Conservation (phyloP, 2,888 invertebrate genomes). For the Acleris literana region DNA sequence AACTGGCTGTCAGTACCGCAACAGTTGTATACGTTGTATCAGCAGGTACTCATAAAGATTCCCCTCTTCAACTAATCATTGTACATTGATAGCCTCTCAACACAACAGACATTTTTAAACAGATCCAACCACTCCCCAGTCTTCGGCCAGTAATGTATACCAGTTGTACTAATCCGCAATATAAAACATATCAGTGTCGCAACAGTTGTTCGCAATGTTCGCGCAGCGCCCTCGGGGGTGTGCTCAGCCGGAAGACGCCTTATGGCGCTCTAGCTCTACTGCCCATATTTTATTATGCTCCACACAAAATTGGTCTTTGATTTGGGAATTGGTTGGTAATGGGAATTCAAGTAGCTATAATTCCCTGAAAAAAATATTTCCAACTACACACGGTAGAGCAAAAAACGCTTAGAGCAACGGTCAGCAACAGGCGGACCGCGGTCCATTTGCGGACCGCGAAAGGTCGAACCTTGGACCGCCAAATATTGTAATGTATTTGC, state of each 20-base stretch:
- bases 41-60: no score
- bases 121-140: slow-evolving; percentile 22
- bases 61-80: no score
- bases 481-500: no score
- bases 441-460: no score
- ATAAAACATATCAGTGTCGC: slow-evolving; percentile 62
- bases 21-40: no score
- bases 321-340: slow-evolving; percentile 29
- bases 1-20: no score
- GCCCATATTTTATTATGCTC: slow-evolving; percentile 34
- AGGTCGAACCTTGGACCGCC: no score
- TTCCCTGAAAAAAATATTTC: no score
- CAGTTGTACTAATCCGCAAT: slow-evolving; percentile 53
- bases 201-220: slow-evolving; percentile 65
- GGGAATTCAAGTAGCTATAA: neutral
- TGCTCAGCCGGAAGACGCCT: slow-evolving; percentile 55
- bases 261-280: slow-evolving; percentile 53
- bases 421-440: no score
- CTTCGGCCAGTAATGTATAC: slow-evolving; percentile 34
- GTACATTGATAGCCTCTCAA: slow-evolving; percentile 11
- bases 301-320: slow-evolving; percentile 16
- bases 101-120: slow-evolving; percentile 15
- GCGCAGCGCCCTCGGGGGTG: slow-evolving; percentile 57
- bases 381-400: no score
- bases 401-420: no score